These are phyloP conservation scores for Sebastes matsubarae DNA, from an alignment of 2,797 vertebrate genomes.

Conservation along the genomic window DNA sequence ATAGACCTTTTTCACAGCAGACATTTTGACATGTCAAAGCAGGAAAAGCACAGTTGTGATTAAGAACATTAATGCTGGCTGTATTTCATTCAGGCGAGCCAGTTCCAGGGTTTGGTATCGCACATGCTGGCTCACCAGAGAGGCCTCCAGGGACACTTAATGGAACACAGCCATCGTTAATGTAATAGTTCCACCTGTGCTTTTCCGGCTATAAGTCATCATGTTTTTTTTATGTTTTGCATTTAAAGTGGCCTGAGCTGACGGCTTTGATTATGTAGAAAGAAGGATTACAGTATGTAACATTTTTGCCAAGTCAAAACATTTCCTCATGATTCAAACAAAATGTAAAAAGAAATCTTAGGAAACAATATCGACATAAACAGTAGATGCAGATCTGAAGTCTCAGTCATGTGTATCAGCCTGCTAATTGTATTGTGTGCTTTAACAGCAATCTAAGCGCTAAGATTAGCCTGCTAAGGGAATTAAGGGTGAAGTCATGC, in stretches of 20 bases:
- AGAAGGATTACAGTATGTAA: not conserved
- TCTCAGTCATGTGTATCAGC: not conserved
- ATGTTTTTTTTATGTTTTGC: not conserved
- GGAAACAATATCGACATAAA: not conserved
- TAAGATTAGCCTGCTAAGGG: constrained; percentile 22
- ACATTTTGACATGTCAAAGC: not conserved
- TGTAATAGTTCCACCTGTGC: not conserved
- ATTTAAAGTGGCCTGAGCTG: not conserved
- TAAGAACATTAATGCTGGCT: not conserved
- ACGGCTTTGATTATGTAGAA: not conserved
- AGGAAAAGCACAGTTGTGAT: not conserved
- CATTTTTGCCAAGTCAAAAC: not conserved
- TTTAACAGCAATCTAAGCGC: constrained; percentile 9
- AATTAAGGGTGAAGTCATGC: constrained; percentile 33
- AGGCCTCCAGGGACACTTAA: not conserved
- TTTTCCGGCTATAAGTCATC: not conserved
- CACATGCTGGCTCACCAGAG: not conserved
- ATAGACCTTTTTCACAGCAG: not conserved
- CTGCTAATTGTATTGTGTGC: not conserved
- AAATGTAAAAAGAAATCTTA: not conserved
- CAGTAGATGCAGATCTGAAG: not conserved
- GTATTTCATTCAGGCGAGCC: not conserved
- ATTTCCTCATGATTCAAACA: not conserved
- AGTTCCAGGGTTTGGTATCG: not conserved
- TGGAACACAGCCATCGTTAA: not conserved